Percentiles rank a stretch among this genome's conserved stretches.
phyloP scores from a whole-genome alignment of 2,113 vertebrate genomes.

The Phalacrocorax pelagicus region DNA sequence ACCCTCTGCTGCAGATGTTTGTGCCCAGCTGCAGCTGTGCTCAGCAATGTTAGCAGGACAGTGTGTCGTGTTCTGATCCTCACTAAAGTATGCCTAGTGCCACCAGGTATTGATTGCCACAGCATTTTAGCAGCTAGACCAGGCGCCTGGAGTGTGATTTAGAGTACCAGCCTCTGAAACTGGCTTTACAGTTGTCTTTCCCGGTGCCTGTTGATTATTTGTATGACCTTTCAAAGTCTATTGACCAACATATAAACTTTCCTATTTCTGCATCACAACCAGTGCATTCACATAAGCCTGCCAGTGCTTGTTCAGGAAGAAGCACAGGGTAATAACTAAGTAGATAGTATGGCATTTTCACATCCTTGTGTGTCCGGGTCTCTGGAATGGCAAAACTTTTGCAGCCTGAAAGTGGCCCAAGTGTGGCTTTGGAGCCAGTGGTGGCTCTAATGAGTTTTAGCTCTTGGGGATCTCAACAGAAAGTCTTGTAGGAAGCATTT shows the following conservation, averaged over 20 bases:
- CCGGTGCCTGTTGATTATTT: background rate
- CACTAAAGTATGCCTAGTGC: background rate
- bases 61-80: background rate
- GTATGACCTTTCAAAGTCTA: background rate
- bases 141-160: background rate
- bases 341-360: background rate
- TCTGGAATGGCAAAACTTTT: background rate
- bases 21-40: background rate
- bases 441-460: background rate
- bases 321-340: background rate
- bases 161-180: background rate
- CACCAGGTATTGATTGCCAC: background rate
- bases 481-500: rapidly evolving
- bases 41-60: background rate
- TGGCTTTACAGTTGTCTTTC: background rate
- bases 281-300: background rate
- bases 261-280: background rate
- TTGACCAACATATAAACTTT: background rate
- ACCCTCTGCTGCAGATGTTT: background rate
- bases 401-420: background rate
- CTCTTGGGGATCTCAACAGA: background rate
- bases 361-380: background rate
- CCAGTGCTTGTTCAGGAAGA: background rate
- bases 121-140: background rate
- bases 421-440: background rate